These are phyloP conservation scores for Girardinichthys multiradiatus DNA, from an alignment of 2,113 vertebrate genomes.

Conservation along the genomic window DNA sequence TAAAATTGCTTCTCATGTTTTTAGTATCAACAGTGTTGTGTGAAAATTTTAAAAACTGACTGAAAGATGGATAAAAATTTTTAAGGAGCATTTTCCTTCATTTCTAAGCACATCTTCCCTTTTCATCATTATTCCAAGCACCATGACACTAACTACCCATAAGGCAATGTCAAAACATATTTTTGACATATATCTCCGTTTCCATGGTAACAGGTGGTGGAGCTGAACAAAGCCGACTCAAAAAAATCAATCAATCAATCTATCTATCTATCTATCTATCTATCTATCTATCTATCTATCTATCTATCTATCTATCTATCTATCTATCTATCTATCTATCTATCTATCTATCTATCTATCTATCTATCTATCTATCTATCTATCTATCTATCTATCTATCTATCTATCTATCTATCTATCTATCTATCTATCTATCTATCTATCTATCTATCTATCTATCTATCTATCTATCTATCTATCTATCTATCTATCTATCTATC, in stretches of 20 bases:
- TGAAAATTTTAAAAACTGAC: no score
- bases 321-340: background rate
- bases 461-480: no score
- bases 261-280: no score
- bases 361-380: conserved; percentile 8
- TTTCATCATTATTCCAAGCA: conserved; percentile 9
- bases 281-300: background rate
- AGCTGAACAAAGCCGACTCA: conserved; percentile 11
- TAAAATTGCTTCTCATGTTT: no score
- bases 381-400: conserved; percentile 29
- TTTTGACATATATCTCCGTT: conserved; percentile 57
- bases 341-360: conserved; percentile 19
- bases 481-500: background rate
- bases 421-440: conserved; percentile 13
- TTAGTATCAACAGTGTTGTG: no score
- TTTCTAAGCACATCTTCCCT: background rate
- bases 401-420: conserved; percentile 22
- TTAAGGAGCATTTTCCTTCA: background rate
- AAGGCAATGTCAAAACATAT: conserved; percentile 34
- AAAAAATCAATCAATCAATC: conserved; percentile 19
- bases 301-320: conserved; percentile 20
- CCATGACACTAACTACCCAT: background rate
- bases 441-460: conserved; percentile 7
- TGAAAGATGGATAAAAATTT: no score
- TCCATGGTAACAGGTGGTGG: conserved; percentile 54